Evolutionary conservation across 2,888 invertebrate genomes (phyloP), one percentile per base, ranked within the genome.

Genomic region (Carabus problematicus): DNA sequence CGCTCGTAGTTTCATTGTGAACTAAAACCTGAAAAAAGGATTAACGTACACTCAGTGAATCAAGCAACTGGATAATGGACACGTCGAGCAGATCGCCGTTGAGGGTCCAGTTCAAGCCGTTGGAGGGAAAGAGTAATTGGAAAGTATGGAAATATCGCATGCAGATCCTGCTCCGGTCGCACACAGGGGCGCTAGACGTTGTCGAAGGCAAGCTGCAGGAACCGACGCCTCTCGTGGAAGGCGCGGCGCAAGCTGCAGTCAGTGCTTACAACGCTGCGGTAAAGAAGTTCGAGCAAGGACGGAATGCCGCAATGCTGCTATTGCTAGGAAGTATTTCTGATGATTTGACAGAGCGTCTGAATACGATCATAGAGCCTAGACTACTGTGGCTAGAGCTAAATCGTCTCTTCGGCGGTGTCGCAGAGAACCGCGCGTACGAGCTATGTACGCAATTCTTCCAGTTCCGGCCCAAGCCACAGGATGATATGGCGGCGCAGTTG

Each of bases 361-460:
- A 6, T 6, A 29, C 6, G 29, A 29, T 29, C 29, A 29, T 6
- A 29, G 64, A 66, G 9, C 69, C 73, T 40, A 43, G 54, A 14
- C 72, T 72, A 52, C 70, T 73, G n/a, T 72, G 72, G 73, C n/a
- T 68, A 12, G 74, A 73, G 49, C 55, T 73, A 18, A 69, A 72
- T 42, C 61, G 63, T 52, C 59, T 73, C 14, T 73, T 45, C 45
- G 72, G 72, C 58, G 72, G 72, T n/a, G 70, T 54, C 19, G 16
- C 70, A 12, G 69, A 73, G 70, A 70, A 72, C 29, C 72, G 71
- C 47, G 61, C 62, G 8, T 73, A 72, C 54, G 70, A 74, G 52
- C 12, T 71, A 8, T 71, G 73, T 66, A 54, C 72, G 49, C 45
- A 71, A 60, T 74, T 74, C 56, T 73, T 74, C 47, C 63, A 66